Evolutionary conservation across 2,888 invertebrate species (phyloP), one percentile per base, ranked within the genome.

Genomic region (Nomada hirtipes): DNA sequence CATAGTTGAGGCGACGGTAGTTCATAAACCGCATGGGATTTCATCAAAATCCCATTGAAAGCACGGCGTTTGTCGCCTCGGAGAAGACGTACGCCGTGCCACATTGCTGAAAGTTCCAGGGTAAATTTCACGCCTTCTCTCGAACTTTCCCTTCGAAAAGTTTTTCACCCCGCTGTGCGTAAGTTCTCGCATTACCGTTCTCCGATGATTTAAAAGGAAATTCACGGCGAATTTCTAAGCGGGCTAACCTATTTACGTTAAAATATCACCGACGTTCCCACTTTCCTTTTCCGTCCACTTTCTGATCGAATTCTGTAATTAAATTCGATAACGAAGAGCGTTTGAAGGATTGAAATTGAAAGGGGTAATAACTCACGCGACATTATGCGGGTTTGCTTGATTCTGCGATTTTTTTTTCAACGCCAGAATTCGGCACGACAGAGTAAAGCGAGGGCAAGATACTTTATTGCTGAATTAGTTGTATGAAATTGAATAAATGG

Each of bases 31-130:
- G 82, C 83, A 70, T 64, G 86, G 86, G 86, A 88, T 88, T 88
- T 88, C 86, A 88, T 88, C 86, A 88, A 88, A 88, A 85, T 86
- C 87, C 87, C 83, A 85, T 86, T 83, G 88, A 85, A 83, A 85
- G 76, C 76, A 72, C 61, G 47, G 68, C 82, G 85, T 86, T 88
- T 88, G 82, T 86, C 86, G 86, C 73, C 77, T 18, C 9, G 20
- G 61, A 57, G 76, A 55, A 81, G 79, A 82, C 86, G 71, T 76
- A 80, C 75, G 82, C 67, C 75, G 70, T 73, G 65, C 71, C 78
- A 76, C 84, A 77, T 80, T 79, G 80, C 82, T 77, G 86, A 81
- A 87, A 87, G 87, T 88, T 86, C 76, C 68, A 75, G 80, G 84
- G 77, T 86, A 84, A 88, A 87, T 88, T 86, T 84, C 84, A 84